These are phyloP conservation scores for Atrichornis clamosus DNA, from an alignment of 2,113 vertebrate genomes.

Conservation along the genomic window DNA sequence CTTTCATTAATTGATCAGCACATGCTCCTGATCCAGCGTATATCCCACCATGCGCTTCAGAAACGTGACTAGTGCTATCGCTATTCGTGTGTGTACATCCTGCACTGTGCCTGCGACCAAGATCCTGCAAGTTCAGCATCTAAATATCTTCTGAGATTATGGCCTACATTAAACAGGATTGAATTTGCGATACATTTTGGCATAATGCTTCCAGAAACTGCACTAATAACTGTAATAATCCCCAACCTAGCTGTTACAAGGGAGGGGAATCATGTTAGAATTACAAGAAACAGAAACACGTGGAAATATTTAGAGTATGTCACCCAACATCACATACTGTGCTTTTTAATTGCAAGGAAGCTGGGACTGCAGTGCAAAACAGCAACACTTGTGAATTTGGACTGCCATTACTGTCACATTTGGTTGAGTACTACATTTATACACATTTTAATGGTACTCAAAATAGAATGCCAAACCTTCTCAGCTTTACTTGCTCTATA, in stretches of 20 bases:
- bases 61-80: background rate
- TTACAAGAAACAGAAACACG: background rate
- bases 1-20: background rate
- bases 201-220: background rate
- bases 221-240: background rate
- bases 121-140: background rate
- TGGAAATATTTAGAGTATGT: background rate
- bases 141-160: background rate
- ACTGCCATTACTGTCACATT: conserved; percentile 28
- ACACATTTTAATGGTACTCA: background rate
- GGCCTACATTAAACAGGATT: background rate
- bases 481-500: background rate
- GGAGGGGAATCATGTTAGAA: background rate
- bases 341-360: conserved; percentile 19
- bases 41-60: background rate
- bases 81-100: background rate
- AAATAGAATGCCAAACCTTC: conserved; percentile 31
- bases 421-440: background rate
- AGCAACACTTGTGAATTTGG: conserved; percentile 17
- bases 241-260: background rate
- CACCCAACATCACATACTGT: background rate
- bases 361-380: background rate
- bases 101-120: background rate
- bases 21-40: background rate
- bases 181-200: background rate